Base-by-base conservation (phyloP, 2,113 vertebrate genomes). In the Artemisiospiza belli region DNA sequence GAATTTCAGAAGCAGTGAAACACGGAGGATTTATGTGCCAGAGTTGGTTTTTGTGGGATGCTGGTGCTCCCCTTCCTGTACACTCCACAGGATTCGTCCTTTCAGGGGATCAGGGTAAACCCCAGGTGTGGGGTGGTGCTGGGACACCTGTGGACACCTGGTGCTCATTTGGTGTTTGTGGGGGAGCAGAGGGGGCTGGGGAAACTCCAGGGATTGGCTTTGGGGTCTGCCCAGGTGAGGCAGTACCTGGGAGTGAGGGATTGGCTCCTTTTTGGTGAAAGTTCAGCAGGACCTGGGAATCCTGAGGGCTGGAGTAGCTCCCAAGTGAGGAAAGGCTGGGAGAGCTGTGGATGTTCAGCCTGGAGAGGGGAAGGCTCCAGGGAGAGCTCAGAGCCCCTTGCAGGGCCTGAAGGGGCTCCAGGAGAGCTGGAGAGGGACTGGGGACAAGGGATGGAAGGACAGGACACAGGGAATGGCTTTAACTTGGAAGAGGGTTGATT, bases 401-500 rank as follows among this genome's bases (percentile, higher is more conserved):
- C 37, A 67, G 59, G 1, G 19, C 27, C 10, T 6, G 0, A 52
- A 58, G 44, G 22, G 12, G 44, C 27, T 67, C 28, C 54, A 46
- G n/a, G 39, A 75, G 87, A 67, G 68, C 77, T 74, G 86, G 6
- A 30, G 54, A 61, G 69, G 62, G 54, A 18, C 28, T 61, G 6
- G 54, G 77, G 44, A 44, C 44, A 59, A 11, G 37, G 59, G 0
- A 3, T 30, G 61, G 37, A 39, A 61, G 39, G 52, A 46, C 44
- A 82, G 52, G 19, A 59, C 46, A 17, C 1, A 4, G 68, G 33
- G 33, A 46, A 59, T 39, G 52, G 27, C 2, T 80, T 37, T 12
- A 5, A 14, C 2, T 0, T 37, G 22, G 0, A 1, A 35, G 2
- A 8, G 11, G 1, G 14, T 2, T 18, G 1, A 7, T 31, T 20